Base-by-base conservation (phyloP, 1,140 invertebrate species). In the Halotydeus destructor region DNA sequence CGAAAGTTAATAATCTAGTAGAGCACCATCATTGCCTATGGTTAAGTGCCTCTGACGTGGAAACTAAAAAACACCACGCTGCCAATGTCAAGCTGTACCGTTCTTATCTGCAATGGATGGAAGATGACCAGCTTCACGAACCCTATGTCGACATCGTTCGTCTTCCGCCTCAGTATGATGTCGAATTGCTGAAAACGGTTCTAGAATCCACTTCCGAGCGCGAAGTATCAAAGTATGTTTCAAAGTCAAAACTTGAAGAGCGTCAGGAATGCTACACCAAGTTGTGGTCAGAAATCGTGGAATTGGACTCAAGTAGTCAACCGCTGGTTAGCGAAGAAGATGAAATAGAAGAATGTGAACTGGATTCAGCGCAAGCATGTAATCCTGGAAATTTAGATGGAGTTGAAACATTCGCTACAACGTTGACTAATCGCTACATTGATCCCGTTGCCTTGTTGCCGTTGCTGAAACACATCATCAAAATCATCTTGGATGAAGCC, bases 61-160 rank as follows among this genome's bases (percentile, higher is more conserved):
- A 12, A 21, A 11, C 16, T 11, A 8, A 6, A 2, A 37, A 22
- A 3, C 12, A 37, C 1, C 5, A 5, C 11, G 11, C 26, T 27
- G n/a, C 16, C 19, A 4, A 27, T 16, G 14, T 32, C 3, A 37
- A 45, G 30, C 32, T 49, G 23, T 49, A 39, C 23, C 31, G 40
- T 25, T 44, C 47, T 9, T 49, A 19, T 31, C 6, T 28, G 4
- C 21, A 39, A 6, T 49, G 47, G 47, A 22, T 49, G 5, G 11
- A 38, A 23, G 47, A 49, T 41, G 9, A 9, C 22, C 40, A 38
- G 16, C 30, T 49, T 14, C 45, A 43, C 26, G 36, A 39, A 16
- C 31, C 34, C 21, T 49, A 30, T 36, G 45, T 48, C 27, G 37
- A 47, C 40, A 4, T 49, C 19, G 41, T 43, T 31, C 38, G 40